Base-by-base conservation (phyloP, 92 coral and sea anemone species). In the Chrysogorgia sp. region DNA sequence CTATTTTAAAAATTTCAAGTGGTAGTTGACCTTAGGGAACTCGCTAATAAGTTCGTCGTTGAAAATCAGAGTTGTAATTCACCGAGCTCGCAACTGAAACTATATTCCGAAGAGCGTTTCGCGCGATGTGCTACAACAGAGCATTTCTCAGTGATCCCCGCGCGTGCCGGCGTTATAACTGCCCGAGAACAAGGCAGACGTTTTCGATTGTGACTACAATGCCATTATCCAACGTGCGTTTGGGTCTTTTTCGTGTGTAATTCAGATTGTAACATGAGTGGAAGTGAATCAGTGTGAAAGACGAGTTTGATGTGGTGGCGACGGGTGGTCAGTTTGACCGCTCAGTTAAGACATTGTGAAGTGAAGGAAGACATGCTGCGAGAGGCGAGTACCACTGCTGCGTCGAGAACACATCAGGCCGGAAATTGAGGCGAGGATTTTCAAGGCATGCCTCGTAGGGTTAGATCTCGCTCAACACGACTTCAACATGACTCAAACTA, bases 281-380 rank as follows among this genome's bases (percentile, higher is more conserved):
- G 55, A 72, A 53, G 79, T 50, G 3, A 34, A 72, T 72, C 62
- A 62, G 20, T 71, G 34, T 71, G 65, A 72, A 72, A 72, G 60
- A 23, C 62, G 2, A 34, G 33, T 35, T 34, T 52, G 77, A 71
- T 47, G 60, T 69, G 76, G 59, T 19, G 30, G 13, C 79, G 10
- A 72, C 65, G 66, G 79, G 79, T 31, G 79, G 79, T 72, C 49
- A 72, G 79, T 72, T 72, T n/a, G n/a, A n/a, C n/a, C n/a, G n/a
- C n/a, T n/a, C n/a, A n/a, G n/a, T n/a, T n/a, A 56, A 26, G 79
- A 32, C 66, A 72, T 53, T 53, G 59, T 72, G 65, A 72, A 28
- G 48, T 29, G 65, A 48, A 28, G 65, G 20, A 8, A 59, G 7
- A 34, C 52, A 0, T 60, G 43, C 76, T 40, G 40, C 52, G 59